Base-by-base conservation (phyloP, 1,140 invertebrate species). In the Halesus radiatus region DNA sequence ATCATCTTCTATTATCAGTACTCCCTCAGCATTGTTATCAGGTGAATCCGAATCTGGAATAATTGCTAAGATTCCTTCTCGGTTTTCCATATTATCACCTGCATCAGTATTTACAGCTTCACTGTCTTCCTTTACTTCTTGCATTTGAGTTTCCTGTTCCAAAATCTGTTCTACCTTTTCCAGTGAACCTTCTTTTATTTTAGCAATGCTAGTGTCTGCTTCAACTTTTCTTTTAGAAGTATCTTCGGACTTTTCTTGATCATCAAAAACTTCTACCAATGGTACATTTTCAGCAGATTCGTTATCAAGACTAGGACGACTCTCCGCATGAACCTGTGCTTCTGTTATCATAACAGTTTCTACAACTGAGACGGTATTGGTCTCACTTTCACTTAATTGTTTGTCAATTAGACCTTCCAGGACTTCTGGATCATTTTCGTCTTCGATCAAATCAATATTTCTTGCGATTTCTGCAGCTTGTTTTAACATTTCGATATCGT, bases 291-390 rank as follows among this genome's bases (percentile, higher is more conserved):
- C 62, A 26, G 6, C 66, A 45, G 76, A 52, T 20, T 79, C 77
- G 56, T 66, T 76, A n/a, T 81, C 82, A 5, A 80, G 52, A n/a
- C 77, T 79, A 20, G 56, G 32, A 7, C 78, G 80, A 74, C 76
- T 79, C 58, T 82, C 81, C 13, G 78, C 88, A 80, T 90, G 89
- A 66, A 90, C 88, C 87, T 89, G 88, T 45, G 89, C 89, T 88
- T 90, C 89, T 20, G 89, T 90, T 62, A 89, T 86, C 45, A 90
- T 84, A 85, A 87, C 89, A 77, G 89, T 90, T 20, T 88, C 88
- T 85, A 88, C 88, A 23, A 89, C 85, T 62, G 89, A 90, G 74
- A 88, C 75, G 22, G 88, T 88, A 75, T 89, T 88, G 1, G 87
- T 88, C 85, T 89, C 88, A 72, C 87, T 89, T 85, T 89, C 89